phyloP scores from a whole-genome alignment of 2,888 invertebrate species.

The Orgyia antiqua region DNA sequence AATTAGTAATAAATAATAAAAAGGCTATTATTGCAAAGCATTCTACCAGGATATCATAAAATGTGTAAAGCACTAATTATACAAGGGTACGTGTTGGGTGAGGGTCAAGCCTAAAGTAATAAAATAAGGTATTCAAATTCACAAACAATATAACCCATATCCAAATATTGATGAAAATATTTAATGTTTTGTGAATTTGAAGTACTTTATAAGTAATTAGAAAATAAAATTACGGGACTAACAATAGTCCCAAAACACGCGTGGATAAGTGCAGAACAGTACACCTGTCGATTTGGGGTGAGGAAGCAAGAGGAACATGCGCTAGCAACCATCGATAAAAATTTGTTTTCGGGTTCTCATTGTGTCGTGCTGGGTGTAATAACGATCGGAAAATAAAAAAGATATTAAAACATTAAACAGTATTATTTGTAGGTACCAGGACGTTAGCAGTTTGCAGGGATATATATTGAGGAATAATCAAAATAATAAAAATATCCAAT shows the following conservation, averaged over 20 bases:
- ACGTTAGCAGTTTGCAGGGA: too few relatives aligned
- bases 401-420: too few relatives aligned
- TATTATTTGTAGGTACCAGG: too few relatives aligned
- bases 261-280: slow-evolving; percentile 22
- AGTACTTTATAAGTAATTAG: slow-evolving; percentile 4
- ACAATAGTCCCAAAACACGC: slow-evolving; percentile 12
- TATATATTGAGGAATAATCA: too few relatives aligned
- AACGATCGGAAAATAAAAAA: slow-evolving; percentile 19
- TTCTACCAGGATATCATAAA: slow-evolving; percentile 24
- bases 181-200: slow-evolving; percentile 17
- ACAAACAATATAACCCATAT: slow-evolving; percentile 6
- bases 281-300: slow-evolving; percentile 31
- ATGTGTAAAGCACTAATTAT: slow-evolving; percentile 16
- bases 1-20: slow-evolving; percentile 2
- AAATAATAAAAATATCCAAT: too few relatives aligned
- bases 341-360: slow-evolving; percentile 20
- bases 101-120: slow-evolving; percentile 9
- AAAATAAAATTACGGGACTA: slow-evolving; percentile 7
- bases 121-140: slow-evolving; percentile 13
- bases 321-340: slow-evolving; percentile 66
- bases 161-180: slow-evolving; percentile 1
- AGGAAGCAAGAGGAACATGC: slow-evolving; percentile 71
- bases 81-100: slow-evolving; percentile 17
- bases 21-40: slow-evolving; percentile 19
- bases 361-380: slow-evolving; percentile 27